A percentile compares a stretch with the other conserved stretches of the same genome.
Conservation (phyloP, 2,113 vertebrate genomes). For the Argyrosomus japonicus region DNA sequence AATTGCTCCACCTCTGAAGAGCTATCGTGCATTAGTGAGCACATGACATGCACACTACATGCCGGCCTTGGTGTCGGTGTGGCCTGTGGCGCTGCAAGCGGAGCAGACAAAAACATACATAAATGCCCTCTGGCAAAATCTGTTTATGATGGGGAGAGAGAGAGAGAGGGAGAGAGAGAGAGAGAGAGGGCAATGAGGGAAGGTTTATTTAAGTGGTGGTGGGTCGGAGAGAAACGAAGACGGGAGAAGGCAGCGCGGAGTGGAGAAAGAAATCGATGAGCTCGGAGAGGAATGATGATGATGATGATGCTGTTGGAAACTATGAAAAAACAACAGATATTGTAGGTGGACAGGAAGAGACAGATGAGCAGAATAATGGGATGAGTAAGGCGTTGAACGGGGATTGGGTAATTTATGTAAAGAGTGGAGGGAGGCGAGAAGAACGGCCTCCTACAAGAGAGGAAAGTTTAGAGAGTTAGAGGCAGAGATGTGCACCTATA, state of each 20-base stretch:
- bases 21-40: slow-evolving; percentile 39
- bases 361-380: slow-evolving; percentile 38
- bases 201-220: slow-evolving; percentile 54
- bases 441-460: slow-evolving; percentile 18
- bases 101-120: slow-evolving; percentile 53
- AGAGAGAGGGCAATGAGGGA: slow-evolving; percentile 17
- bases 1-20: slow-evolving; percentile 12
- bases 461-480: slow-evolving; percentile 8
- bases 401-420: slow-evolving; percentile 48
- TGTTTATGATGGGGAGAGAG: slow-evolving; percentile 46
- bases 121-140: slow-evolving; percentile 57
- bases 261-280: slow-evolving; percentile 60
- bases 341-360: slow-evolving; percentile 45
- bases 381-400: slow-evolving; percentile 23
- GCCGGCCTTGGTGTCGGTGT: slow-evolving; percentile 56
- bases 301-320: slow-evolving; percentile 37
- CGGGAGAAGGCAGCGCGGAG: slow-evolving; percentile 21
- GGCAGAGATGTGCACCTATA: slow-evolving; percentile 4
- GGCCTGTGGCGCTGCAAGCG: slow-evolving; percentile 65
- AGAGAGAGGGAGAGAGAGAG: no score
- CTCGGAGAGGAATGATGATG: slow-evolving; percentile 57
- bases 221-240: slow-evolving; percentile 45
- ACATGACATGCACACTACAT: slow-evolving; percentile 1
- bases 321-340: slow-evolving; percentile 40
- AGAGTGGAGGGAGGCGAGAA: slow-evolving; percentile 27